Evolutionary conservation across 1,140 invertebrate species (phyloP).

Genomic region (Anoplophora glabripennis): DNA sequence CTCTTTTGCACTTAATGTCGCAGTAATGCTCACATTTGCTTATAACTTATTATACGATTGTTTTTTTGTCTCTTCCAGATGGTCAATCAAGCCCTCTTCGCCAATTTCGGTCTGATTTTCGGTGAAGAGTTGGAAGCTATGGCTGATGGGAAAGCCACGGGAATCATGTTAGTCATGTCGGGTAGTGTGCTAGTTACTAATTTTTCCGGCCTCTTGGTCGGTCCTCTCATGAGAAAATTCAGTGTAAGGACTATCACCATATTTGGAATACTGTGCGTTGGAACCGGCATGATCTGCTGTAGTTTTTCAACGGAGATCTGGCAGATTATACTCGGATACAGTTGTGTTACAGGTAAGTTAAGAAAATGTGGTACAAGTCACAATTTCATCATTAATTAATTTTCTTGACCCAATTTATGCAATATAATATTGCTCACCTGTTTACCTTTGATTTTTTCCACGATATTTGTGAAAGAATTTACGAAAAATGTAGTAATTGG

Average conservation of each 20-base stretch:
- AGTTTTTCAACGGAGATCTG: slow-evolving; percentile 59
- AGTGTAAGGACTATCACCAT: slow-evolving; percentile 63
- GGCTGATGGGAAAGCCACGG: slow-evolving; percentile 59
- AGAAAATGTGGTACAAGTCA: no score
- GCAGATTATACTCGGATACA: slow-evolving; percentile 66
- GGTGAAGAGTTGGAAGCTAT: slow-evolving; percentile 61
- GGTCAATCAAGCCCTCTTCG: slow-evolving; percentile 69
- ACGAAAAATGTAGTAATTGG: no score
- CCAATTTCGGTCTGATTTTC: slow-evolving; percentile 69
- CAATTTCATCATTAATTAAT: no score
- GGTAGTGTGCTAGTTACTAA: slow-evolving; percentile 65
- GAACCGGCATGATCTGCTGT: slow-evolving; percentile 60
- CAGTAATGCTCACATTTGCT: no score
- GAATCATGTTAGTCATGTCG: slow-evolving; percentile 67
- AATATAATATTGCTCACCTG: no score
- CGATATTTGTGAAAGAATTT: no score
- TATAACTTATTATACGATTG: not conserved
- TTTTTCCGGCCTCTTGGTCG: slow-evolving; percentile 66
- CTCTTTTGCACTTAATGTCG: no score
- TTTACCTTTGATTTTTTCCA: no score
- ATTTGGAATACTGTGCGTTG: slow-evolving; percentile 58
- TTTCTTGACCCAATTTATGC: no score
- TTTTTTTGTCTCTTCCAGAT: slow-evolving; percentile 53
- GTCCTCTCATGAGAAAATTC: slow-evolving; percentile 62
- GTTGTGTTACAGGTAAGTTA: slow-evolving; percentile 60